Base-by-base conservation (phyloP, 2,797 vertebrate species). In the Aplochiton taeniatus region DNA sequence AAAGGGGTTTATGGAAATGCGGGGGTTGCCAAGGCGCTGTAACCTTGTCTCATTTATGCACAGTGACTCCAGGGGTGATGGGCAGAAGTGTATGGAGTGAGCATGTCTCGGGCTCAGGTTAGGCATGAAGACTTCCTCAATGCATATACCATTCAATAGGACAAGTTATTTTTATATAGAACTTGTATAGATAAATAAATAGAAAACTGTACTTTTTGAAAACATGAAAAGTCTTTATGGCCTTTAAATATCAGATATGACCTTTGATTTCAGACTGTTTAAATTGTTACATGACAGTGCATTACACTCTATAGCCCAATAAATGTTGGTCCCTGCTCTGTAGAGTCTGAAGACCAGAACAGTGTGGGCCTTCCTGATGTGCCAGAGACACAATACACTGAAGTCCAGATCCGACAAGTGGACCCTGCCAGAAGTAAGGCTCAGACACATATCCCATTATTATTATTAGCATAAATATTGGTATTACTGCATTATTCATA, bases 31-130 rank as follows among this genome's bases (percentile, higher is more conserved):
- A 2, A 2, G 31, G 31, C 6, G 31, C 31, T 31, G 31, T 44
- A 31, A 8, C 31, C 44, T 16, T 8, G n/a, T 57, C 41, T 68
- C 58, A 73, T 0, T 81, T n/a, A 61, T 12, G 9, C 20, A 31
- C 56, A 93, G 91, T 69, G 8, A 91, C 89, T 47, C 91, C 90
- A 46, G 84, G 86, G 51, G 89, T 93, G 67, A 91, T 92, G 74
- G 90, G 90, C 13, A 88, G 87, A 60, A 93, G 86, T 73, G 80
- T 93, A 49, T 93, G 92, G 91, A 90, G 89, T 71, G 90, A 91
- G 41, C 73, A 83, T 12, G 73, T 79, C 1, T 92, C 92, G 55
- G 90, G 85, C 55, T 89, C 82, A 41, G 88, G 90, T 88, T 65
- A 79, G 85, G 67, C 57, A 8, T 10, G 6, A 31, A 3, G 31